Evolutionary conservation across 2,113 vertebrate genomes (phyloP).

Genomic region (Polypterus bichir): DNA sequence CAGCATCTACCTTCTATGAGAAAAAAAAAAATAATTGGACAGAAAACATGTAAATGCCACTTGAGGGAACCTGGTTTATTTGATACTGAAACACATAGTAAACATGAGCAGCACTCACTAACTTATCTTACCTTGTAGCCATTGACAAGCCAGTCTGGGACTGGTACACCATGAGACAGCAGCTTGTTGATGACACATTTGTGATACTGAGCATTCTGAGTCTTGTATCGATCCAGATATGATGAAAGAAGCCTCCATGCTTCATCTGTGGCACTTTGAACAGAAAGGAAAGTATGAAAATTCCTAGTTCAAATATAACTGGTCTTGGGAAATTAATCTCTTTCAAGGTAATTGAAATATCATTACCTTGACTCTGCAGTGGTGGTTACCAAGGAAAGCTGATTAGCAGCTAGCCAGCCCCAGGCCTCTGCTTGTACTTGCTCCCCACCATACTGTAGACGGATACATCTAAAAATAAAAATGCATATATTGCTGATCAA

Average conservation of each 20-base stretch:
- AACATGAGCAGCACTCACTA: not conserved
- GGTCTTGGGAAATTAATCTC: no score
- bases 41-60: not conserved
- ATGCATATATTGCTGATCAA: not conserved
- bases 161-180: conserved; percentile 69
- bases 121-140: conserved; percentile 68
- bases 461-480: conserved; percentile 65
- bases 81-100: not conserved
- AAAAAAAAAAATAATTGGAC: not conserved
- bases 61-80: not conserved
- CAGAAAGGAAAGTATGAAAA: conserved; percentile 1
- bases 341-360: no score
- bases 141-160: conserved; percentile 82
- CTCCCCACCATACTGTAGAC: conserved; percentile 76
- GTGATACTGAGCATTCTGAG: conserved; percentile 66
- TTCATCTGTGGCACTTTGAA: conserved; percentile 76
- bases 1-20: conserved; percentile 63
- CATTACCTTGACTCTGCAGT: conserved; percentile 84
- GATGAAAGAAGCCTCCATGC: conserved; percentile 77
- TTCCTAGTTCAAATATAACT: no score
- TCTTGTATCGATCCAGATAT: conserved; percentile 65
- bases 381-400: conserved; percentile 66
- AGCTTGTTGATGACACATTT: conserved; percentile 82
- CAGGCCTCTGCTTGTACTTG: conserved; percentile 73
- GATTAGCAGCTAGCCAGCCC: conserved; percentile 85